Conservation (phyloP, 2,797 vertebrate genomes). For the Cirrhinus molitorella region DNA sequence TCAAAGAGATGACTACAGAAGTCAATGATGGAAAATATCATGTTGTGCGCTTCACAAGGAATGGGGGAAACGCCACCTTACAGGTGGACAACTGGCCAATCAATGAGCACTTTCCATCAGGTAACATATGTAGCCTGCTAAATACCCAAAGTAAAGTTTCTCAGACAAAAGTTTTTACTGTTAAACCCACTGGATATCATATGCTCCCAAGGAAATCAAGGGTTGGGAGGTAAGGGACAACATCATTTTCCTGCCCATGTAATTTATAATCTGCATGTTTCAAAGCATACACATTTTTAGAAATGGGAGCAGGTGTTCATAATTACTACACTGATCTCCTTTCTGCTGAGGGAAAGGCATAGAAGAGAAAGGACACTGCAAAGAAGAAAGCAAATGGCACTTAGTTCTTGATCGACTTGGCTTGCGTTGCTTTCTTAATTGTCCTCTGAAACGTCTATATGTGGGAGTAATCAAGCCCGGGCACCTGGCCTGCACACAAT, state of each 20-base stretch:
- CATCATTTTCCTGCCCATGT: neutral
- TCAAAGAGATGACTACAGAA: constrained; percentile 87
- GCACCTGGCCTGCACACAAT: constrained; percentile 55
- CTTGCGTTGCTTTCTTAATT: constrained; percentile 51
- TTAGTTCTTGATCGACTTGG: constrained; percentile 36
- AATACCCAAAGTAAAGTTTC: neutral
- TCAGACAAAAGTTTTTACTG: constrained; percentile 10
- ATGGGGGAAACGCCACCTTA: constrained; percentile 94
- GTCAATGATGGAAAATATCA: constrained; percentile 97
- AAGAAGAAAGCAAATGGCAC: constrained; percentile 39
- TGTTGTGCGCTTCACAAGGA: constrained; percentile 93
- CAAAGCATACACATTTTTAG: constrained; percentile 3
- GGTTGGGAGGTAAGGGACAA: constrained; percentile 12
- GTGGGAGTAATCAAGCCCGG: constrained; percentile 47
- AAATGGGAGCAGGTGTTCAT: constrained; percentile 58
- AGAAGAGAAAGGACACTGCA: neutral
- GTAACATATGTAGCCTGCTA: constrained; percentile 72
- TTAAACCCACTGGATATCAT: constrained; percentile 72
- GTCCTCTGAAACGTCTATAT: constrained; percentile 38
- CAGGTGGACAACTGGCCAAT: constrained; percentile 98
- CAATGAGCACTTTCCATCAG: constrained; percentile 97
- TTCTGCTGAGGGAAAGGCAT: neutral
- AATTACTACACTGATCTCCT: constrained; percentile 41
- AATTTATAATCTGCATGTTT: constrained; percentile 30
- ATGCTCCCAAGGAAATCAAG: constrained; percentile 54